Evolutionary conservation across 2,888 invertebrate species (phyloP).

Genomic region (Pyrrhosoma nymphula): DNA sequence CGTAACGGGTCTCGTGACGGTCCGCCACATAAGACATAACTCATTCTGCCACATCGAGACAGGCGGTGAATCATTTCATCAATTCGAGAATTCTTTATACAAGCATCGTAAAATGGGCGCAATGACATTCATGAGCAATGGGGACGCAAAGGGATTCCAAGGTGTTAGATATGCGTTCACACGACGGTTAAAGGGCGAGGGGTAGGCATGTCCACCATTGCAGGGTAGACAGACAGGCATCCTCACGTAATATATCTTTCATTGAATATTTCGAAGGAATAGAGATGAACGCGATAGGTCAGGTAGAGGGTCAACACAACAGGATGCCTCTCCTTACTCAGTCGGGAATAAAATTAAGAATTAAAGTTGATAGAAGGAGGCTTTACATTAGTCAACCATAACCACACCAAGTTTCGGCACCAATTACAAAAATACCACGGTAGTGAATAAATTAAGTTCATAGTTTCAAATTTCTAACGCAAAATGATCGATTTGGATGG

Average conservation of each 20-base stretch:
- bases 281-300: not conserved
- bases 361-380: no score
- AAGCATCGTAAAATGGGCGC: not conserved
- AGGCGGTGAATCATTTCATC: not conserved
- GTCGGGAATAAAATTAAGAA: no score
- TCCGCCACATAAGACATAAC: not conserved
- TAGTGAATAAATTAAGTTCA: no score
- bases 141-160: conserved; percentile 18
- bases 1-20: not conserved
- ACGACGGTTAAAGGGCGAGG: not conserved
- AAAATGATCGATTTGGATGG: no score
- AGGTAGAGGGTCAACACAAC: not conserved
- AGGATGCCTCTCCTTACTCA: no score
- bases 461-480: no score
- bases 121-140: not conserved
- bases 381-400: no score
- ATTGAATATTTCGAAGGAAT: not conserved
- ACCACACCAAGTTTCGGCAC: no score
- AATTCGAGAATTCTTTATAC: not conserved
- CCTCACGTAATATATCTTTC: not conserved
- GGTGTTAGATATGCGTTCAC: not conserved
- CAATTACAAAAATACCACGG: no score
- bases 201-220: not conserved
- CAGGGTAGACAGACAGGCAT: not conserved
- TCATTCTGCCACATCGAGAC: not conserved